phyloP scores from a whole-genome alignment of 2,113 vertebrate species.

The Martes martes region DNA sequence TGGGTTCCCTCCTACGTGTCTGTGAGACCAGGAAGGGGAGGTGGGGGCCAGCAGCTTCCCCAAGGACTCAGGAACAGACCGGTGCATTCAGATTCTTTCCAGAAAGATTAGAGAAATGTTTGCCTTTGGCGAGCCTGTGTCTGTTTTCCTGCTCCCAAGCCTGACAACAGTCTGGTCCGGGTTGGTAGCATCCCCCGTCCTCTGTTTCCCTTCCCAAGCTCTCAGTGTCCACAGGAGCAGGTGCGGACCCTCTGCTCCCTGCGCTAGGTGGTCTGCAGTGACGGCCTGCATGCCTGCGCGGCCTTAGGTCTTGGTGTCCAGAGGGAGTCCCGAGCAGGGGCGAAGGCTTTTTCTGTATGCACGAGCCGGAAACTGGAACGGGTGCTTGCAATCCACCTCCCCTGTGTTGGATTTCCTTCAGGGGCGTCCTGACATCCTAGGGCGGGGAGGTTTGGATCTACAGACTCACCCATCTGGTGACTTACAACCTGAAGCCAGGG shows the following conservation, averaged over 20 bases:
- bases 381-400: neutral
- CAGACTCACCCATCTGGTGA: accelerated
- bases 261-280: neutral
- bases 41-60: neutral
- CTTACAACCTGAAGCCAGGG: neutral
- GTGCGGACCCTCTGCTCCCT: neutral
- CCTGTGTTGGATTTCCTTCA: neutral
- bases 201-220: accelerated
- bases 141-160: neutral
- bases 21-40: neutral
- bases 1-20: neutral
- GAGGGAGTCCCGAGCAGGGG: accelerated
- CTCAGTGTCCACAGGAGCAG: accelerated
- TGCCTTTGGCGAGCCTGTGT: accelerated
- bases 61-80: too few relatives aligned
- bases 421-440: accelerated
- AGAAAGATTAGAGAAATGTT: neutral
- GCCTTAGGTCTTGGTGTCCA: neutral
- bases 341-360: neutral
- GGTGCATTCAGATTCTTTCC: neutral
- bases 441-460: neutral
- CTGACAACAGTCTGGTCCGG: neutral
- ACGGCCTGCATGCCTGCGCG: accelerated
- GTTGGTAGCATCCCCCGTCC: accelerated
- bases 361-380: neutral